Conservation (phyloP, 2,797 vertebrate genomes). For the Lemur catta region DNA sequence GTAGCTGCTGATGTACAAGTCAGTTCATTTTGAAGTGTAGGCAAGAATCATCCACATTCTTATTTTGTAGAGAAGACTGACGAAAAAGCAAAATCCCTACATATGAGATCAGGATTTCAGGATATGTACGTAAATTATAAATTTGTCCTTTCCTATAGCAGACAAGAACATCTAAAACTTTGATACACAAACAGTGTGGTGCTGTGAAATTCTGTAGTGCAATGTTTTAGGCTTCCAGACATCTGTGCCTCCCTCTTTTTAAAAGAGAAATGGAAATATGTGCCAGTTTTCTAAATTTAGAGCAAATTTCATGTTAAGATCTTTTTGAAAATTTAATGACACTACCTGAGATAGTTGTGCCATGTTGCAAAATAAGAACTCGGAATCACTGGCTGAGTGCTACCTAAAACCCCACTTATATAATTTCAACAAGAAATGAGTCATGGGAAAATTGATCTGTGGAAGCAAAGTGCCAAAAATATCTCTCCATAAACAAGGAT, state of each 20-base stretch:
- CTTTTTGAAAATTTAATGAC: slow-evolving; percentile 27
- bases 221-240: neutral
- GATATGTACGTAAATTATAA: neutral
- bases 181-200: neutral
- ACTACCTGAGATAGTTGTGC: neutral
- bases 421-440: neutral
- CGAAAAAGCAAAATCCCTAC: neutral
- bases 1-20: neutral
- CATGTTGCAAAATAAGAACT: neutral
- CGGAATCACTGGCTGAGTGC: neutral
- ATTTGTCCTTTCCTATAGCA: neutral
- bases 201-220: neutral
- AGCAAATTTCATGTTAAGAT: slow-evolving; percentile 24
- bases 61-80: neutral
- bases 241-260: neutral
- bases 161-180: neutral
- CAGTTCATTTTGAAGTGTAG: neutral
- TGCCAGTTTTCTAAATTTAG: neutral
- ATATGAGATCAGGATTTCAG: neutral
- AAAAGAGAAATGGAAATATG: slow-evolving; percentile 13
- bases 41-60: neutral
- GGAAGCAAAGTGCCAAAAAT: neutral
- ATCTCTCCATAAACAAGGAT: neutral
- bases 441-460: neutral
- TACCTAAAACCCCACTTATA: neutral